Evolutionary conservation across 2,888 invertebrate species (phyloP), one percentile per base, ranked within the genome.

Genomic region (Synergus umbraculus): DNA sequence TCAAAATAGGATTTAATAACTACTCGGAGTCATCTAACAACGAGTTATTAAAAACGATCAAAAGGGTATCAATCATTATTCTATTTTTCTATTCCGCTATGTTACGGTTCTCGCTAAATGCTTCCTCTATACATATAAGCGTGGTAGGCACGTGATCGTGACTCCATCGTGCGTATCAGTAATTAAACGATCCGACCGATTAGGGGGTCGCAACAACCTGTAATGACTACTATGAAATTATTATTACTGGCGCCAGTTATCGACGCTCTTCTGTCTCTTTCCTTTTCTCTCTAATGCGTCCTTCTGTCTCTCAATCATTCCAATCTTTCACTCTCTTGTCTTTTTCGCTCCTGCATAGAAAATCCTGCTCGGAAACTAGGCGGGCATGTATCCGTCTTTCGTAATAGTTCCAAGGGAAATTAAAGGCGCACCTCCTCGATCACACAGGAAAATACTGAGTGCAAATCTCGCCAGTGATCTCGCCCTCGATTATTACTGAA

Each of bases 201-300:
- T 87, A 87, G 84, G 81, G 84, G 84, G 78, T 79, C 76, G 79
- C 44, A 29, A 65, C 18, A 46, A 58, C 69, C 64, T 44, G 83
- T 78, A 86, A 86, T 83, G 78, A 82, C 84, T 87, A 85, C 84
- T 86, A 82, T 86, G 86, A 86, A 88, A 86, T 87, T 87, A 88
- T 87, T 87, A 86, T 79, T 83, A 82, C 83, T 87, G 87, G 86
- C 87, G 88, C 86, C 87, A 84, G 84, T 86, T 85, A 86, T 85
- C 87, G 85, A 78, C 60, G 49, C 65, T 66, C 44, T 49, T 76
- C 78, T 37, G 18, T 63, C 69, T 80, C 78, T 79, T 66, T 84
- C 85, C 83, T 82, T 44, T 44, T 67, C 67, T 29, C 49, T 69
- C 41, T 66, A 43, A 66, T 66, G 10, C 41, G 37, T 43, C 66